These are phyloP conservation scores for Fratercula arctica DNA, from an alignment of 2,797 vertebrate species.

Conservation along the genomic window DNA sequence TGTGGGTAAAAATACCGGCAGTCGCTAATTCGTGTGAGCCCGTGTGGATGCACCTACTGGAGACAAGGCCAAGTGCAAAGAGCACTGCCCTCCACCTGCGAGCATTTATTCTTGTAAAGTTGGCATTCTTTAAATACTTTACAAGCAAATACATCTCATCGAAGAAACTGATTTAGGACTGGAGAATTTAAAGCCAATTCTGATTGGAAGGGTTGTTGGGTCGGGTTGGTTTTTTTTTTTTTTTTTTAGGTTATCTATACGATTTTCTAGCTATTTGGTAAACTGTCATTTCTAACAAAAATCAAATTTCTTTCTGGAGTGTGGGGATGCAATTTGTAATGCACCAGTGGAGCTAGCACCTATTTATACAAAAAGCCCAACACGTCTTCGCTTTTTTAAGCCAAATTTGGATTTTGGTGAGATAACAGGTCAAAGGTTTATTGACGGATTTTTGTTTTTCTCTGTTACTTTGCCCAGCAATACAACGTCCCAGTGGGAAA, in stretches of 20 bases:
- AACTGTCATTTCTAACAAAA: not conserved
- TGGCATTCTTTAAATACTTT: not conserved
- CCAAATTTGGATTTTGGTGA: not conserved
- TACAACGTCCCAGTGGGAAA: not conserved
- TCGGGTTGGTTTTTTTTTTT: not conserved
- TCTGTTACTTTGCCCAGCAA: not conserved
- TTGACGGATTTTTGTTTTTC: not conserved
- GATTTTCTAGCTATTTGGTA: not conserved
- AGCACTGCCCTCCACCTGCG: not conserved
- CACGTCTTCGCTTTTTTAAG: not conserved
- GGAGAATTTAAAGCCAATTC: not conserved
- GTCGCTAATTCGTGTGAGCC: not conserved
- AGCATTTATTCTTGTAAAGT: not conserved
- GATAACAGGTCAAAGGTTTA: not conserved
- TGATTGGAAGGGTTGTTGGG: not conserved
- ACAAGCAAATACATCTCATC: not conserved
- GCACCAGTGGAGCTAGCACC: not conserved
- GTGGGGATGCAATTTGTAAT: not conserved
- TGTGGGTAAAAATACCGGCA: not conserved
- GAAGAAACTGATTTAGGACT: not conserved
- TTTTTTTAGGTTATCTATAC: not conserved
- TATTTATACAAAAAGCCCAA: not conserved
- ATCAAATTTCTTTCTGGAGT: not conserved
- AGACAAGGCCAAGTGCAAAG: not conserved
- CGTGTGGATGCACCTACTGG: fast-evolving